Evolutionary conservation across 2,797 vertebrate species (phyloP), one percentile per base, ranked within the genome.

Genomic region (Acanthornis magna): DNA sequence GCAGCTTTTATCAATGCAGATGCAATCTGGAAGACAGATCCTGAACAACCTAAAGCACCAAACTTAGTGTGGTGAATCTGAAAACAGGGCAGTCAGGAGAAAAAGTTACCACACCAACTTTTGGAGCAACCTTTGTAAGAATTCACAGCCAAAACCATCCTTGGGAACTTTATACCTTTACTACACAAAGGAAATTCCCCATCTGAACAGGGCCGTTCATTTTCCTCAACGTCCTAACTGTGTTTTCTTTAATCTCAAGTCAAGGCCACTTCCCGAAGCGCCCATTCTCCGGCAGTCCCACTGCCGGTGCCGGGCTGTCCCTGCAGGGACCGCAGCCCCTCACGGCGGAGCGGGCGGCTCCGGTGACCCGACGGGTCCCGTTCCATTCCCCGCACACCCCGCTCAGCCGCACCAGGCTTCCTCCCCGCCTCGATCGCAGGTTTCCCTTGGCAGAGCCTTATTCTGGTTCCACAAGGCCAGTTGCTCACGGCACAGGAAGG

Each of bases 41-140:
- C 62, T 27, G n/a, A 91, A 23, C 36, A 84, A 53, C 12, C 30
- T 40, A n/a, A 36, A 75, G 26, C 22, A 75, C 34, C 67, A 68
- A 79, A 38, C 1, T 13, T 1, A 29, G 14, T 0, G 4, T 7
- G 29, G n/a, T 60, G 26, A 71, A 72, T 32, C 32, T 6, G 0
- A 45, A 75, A 79, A 58, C 0, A 18, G 66, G 45, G 48, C 42
- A 82, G 36, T 2, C 29, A 1, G 26, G 36, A 74, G 53, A 22
- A 25, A 26, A 51, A 40, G 38, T 36, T 50, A 65, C 32, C 7
- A 65, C 29, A 30, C 10, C 38, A 58, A 5, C 15, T 77, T 84
- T 18, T 43, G 57, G 54, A 77, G 22, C 13, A 60, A 36, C 7
- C 5, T 80, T 40, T 27, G 40, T 20, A 36, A 71, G 30, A 73